Conservation (phyloP, 2,888 invertebrate species). For the Cataglyphis livida region DNA sequence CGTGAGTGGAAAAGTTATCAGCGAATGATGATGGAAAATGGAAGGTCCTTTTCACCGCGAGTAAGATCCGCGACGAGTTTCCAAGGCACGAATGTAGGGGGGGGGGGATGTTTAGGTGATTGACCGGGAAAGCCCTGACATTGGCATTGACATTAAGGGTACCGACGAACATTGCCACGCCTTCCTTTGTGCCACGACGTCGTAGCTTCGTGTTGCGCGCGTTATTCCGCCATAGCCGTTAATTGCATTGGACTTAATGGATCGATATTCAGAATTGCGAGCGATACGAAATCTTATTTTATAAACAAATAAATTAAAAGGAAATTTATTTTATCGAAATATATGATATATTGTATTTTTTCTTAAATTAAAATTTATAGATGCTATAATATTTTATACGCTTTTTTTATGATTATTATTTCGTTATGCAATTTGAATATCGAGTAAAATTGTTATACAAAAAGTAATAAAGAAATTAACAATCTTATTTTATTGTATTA, state of each 20-base stretch:
- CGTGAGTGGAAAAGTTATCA: constrained; percentile 45
- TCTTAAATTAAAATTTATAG: background rate
- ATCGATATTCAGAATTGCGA: constrained; percentile 42
- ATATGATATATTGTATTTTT: background rate
- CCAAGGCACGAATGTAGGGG: constrained; percentile 33
- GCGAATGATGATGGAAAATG: background rate
- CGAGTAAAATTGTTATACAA: background rate
- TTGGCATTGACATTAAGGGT: constrained; percentile 82
- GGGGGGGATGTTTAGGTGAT: constrained; percentile 62
- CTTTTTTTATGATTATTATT: background rate
- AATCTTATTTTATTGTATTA: background rate
- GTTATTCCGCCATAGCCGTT: constrained; percentile 51
- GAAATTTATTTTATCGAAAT: background rate
- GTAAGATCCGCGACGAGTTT: constrained; percentile 8
- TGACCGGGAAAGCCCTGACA: constrained; percentile 80
- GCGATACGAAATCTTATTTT: constrained; percentile 14
- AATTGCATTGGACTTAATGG: constrained; percentile 46
- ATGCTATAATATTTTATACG: background rate
- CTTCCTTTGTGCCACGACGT: constrained; percentile 74
- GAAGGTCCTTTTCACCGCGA: background rate
- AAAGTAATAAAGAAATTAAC: background rate
- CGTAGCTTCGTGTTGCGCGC: constrained; percentile 50
- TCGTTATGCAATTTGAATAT: background rate
- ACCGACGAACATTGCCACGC: constrained; percentile 80
- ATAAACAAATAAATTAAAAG: background rate